Conservation (phyloP, 2,888 invertebrate genomes). For the Tiliacea citrago region DNA sequence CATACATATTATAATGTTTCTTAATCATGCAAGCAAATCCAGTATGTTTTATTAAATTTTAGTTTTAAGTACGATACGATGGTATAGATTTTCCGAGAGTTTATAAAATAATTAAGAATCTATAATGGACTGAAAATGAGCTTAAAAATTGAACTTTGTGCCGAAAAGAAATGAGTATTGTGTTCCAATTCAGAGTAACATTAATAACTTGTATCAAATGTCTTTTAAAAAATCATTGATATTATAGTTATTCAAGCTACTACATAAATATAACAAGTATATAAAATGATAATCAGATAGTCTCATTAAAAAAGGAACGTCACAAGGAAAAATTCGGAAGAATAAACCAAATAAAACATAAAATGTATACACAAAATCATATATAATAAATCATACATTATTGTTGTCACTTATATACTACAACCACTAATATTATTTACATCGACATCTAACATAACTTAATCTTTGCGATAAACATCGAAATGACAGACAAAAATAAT, state of each 20-base stretch:
- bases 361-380: conserved; percentile 72
- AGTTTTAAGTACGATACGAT: conserved; percentile 4
- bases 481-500: conserved; percentile 57
- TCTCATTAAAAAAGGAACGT: not conserved
- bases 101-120: conserved; percentile 5
- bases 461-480: conserved; percentile 65
- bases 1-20: not conserved
- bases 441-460: conserved; percentile 65
- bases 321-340: conserved; percentile 8
- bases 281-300: not conserved
- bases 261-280: conserved; percentile 6
- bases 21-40: conserved; percentile 1
- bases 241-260: conserved; percentile 21
- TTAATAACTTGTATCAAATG: not conserved
- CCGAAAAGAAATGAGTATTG: conserved; percentile 4
- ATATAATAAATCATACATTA: conserved; percentile 71
- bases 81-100: not conserved
- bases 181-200: not conserved
- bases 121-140: conserved; percentile 2
- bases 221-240: conserved; percentile 30
- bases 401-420: conserved; percentile 67
- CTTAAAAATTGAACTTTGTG: conserved; percentile 24
- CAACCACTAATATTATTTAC: conserved; percentile 66
- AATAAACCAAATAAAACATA: conserved; percentile 65
- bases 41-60: not conserved